Percentiles rank a stretch among this genome's conserved stretches.
Evolutionary conservation across 92 coral and sea anemone species (phyloP).

Genomic region (Epizoanthus illoricatus): DNA sequence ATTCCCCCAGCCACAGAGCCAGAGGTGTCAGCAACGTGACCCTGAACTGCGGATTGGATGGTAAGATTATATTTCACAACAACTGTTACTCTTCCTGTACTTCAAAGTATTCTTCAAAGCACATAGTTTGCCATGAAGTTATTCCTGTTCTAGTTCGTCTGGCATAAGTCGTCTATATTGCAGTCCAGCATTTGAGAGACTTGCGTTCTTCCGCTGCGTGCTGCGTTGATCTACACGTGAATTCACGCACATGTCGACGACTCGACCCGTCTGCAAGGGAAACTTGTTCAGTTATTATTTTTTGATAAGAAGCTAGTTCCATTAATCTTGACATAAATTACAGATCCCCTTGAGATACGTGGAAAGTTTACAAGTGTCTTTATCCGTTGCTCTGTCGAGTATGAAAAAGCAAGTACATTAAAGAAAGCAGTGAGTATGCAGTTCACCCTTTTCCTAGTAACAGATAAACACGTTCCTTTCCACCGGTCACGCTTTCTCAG

Average conservation of each 20-base stretch:
- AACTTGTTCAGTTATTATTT: background rate
- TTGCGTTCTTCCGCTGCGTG: background rate
- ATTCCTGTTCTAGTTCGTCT: background rate
- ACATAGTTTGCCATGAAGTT: background rate
- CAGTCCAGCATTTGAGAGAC: constrained; percentile 14
- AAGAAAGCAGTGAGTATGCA: background rate
- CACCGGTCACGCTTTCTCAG: constrained; percentile 29
- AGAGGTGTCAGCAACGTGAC: constrained; percentile 43
- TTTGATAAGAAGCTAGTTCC: background rate
- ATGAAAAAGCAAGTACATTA: background rate
- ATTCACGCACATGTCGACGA: constrained; percentile 34
- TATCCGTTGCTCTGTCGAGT: background rate
- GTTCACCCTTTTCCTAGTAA: background rate
- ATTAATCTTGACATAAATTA: background rate
- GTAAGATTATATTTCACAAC: constrained; percentile 64
- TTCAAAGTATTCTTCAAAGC: background rate
- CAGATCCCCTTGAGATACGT: too few relatives aligned
- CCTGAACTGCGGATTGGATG: constrained; percentile 67
- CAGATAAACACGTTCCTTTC: constrained; percentile 9
- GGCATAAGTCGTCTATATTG: background rate
- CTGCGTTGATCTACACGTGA: constrained; percentile 4
- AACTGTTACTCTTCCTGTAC: background rate
- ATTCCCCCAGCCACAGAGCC: constrained; percentile 37
- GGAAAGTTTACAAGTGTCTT: too few relatives aligned
- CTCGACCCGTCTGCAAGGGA: background rate